Percentiles rank a stretch among this genome's conserved stretches.
phyloP scores from a whole-genome alignment of 2,888 invertebrate species.

The Amblyteles armatorius region DNA sequence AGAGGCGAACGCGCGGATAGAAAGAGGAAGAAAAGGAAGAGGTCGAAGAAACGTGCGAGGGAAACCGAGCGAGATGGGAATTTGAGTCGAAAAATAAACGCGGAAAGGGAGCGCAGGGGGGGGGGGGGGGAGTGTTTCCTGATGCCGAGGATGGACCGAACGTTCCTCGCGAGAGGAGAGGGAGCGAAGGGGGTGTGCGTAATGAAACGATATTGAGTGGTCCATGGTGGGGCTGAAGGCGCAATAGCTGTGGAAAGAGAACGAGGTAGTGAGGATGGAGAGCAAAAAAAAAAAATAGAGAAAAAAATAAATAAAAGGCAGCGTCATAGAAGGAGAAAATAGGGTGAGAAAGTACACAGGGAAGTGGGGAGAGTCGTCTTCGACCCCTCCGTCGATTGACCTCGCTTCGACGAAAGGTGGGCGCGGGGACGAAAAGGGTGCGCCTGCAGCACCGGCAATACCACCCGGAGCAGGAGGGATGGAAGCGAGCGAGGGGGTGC shows the following conservation, averaged over 20 bases:
- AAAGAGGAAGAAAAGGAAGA: conserved; percentile 25
- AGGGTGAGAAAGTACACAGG: conserved; percentile 58
- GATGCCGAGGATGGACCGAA: conserved; percentile 61
- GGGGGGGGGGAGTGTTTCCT: conserved; percentile 29
- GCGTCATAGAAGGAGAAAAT: conserved; percentile 38
- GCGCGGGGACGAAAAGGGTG: conserved; percentile 66
- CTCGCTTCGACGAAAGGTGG: conserved; percentile 81
- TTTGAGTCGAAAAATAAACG: conserved; percentile 27
- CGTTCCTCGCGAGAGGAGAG: conserved; percentile 22
- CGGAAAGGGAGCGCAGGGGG: conserved; percentile 18
- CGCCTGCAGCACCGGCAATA: conserved; percentile 51
- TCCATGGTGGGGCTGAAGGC: conserved; percentile 64
- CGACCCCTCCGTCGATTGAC: conserved; percentile 81
- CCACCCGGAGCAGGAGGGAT: conserved; percentile 62
- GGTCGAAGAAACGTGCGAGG: conserved; percentile 14
- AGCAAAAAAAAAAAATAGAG: conserved; percentile 35
- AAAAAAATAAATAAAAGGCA: conserved; percentile 10
- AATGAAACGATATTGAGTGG: conserved; percentile 84
- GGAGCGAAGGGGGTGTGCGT: conserved; percentile 77
- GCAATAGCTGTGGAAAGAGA: conserved; percentile 39
- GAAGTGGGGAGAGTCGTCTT: conserved; percentile 60
- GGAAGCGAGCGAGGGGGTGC: conserved; percentile 66
- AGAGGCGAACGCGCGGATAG: conserved; percentile 34
- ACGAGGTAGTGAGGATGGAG: conserved; percentile 52
- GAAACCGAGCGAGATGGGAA: conserved; percentile 50